Percentiles rank a stretch among this genome's conserved stretches.
phyloP scores from a whole-genome alignment of 2,888 invertebrate genomes.

The Aspidiotus destructor region DNA sequence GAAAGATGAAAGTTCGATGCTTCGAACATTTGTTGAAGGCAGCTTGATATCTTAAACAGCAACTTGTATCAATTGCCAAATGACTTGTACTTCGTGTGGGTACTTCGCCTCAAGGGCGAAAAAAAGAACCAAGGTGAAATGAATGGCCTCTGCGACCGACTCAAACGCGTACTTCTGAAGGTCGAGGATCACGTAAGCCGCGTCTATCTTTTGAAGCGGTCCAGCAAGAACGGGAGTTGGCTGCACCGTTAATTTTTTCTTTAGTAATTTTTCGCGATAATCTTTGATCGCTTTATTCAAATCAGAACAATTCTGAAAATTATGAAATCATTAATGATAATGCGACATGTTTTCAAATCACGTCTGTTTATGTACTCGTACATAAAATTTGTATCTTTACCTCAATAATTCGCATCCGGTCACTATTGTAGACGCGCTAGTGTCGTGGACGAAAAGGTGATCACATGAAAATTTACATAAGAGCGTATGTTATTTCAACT shows the following conservation, averaged over 20 bases:
- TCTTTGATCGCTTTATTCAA: not conserved
- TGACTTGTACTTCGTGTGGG: not conserved
- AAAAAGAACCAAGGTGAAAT: not conserved
- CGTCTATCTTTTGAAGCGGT: not conserved
- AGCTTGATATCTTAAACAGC: not conserved
- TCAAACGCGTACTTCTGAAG: not conserved
- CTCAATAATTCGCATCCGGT: too few relatives aligned
- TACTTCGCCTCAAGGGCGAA: not conserved
- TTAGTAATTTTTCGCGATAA: not conserved
- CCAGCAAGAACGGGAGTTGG: not conserved
- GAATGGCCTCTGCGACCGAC: not conserved
- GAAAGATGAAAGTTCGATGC: not conserved
- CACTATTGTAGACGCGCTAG: too few relatives aligned
- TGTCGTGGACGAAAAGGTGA: too few relatives aligned
- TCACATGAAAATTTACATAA: too few relatives aligned
- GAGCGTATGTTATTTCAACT: too few relatives aligned
- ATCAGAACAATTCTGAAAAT: not conserved
- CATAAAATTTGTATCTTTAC: too few relatives aligned
- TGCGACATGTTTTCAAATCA: too few relatives aligned
- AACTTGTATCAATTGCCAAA: not conserved
- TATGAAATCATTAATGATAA: too few relatives aligned
- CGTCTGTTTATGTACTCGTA: too few relatives aligned
- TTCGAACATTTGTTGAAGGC: not conserved
- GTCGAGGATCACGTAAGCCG: not conserved
- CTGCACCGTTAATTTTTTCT: not conserved